Evolutionary conservation across 2,113 vertebrate genomes (phyloP).

Genomic region (Scomber japonicus): DNA sequence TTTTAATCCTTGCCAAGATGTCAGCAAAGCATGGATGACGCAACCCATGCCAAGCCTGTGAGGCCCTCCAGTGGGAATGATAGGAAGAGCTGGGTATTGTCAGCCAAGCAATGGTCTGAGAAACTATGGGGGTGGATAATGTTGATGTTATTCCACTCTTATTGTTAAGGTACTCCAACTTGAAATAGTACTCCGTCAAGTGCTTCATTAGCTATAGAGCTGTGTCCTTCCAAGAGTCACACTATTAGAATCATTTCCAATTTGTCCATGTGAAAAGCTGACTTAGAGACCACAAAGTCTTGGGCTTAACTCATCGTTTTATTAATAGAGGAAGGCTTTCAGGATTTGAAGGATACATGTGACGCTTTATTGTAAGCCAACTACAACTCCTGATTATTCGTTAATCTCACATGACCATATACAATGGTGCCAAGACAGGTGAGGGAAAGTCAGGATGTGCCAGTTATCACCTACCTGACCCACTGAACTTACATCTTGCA

Average conservation of each 20-base stretch:
- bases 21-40: no score
- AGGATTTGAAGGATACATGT: slow-evolving; percentile 47
- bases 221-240: slow-evolving; percentile 46
- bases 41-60: no score
- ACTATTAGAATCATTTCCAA: slow-evolving; percentile 40
- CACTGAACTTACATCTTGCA: slow-evolving; percentile 13
- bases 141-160: not conserved
- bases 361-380: slow-evolving; percentile 39
- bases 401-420: slow-evolving; percentile 43
- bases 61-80: no score
- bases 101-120: no score
- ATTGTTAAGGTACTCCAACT: slow-evolving; percentile 3
- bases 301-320: slow-evolving; percentile 71
- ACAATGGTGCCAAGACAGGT: slow-evolving; percentile 23
- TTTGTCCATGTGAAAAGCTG: slow-evolving; percentile 68
- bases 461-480: slow-evolving; percentile 36
- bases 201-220: slow-evolving; percentile 7
- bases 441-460: slow-evolving; percentile 13
- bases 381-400: slow-evolving; percentile 58
- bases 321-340: slow-evolving; percentile 72
- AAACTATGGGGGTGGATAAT: not conserved
- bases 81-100: no score
- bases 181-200: slow-evolving; percentile 10
- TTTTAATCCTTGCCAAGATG: no score
- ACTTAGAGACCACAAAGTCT: slow-evolving; percentile 49